phyloP scores from a whole-genome alignment of 2,797 vertebrate genomes.

The Malacoctenus gilli region DNA sequence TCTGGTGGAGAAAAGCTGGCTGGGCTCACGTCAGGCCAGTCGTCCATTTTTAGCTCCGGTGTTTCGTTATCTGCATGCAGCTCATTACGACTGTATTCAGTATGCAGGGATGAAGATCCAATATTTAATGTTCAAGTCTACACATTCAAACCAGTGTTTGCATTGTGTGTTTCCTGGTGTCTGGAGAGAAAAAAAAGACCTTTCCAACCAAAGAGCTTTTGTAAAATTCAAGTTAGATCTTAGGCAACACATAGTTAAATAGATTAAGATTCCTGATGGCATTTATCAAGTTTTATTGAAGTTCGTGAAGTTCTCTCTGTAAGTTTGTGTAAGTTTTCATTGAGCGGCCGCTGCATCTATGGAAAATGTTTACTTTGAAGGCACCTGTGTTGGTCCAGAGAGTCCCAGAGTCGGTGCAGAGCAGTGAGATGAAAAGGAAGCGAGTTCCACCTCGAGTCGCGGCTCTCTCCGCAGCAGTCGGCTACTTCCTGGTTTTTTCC shows the following conservation, averaged over 20 bases:
- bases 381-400: no score
- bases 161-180: slow-evolving; percentile 16
- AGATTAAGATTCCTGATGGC: slow-evolving; percentile 3
- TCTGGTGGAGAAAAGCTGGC: slow-evolving; percentile 19
- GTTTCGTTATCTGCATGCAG: slow-evolving; percentile 7
- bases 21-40: slow-evolving; percentile 19
- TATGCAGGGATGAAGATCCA: slow-evolving; percentile 6
- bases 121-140: slow-evolving; percentile 3
- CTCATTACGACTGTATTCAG: no score
- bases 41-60: not conserved
- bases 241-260: not conserved
- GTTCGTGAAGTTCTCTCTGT: no score
- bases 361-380: no score
- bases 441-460: slow-evolving; percentile 39
- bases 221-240: slow-evolving; percentile 24
- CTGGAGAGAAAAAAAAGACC: no score
- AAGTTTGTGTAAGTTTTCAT: no score
- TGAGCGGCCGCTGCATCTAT: slow-evolving; percentile 11
- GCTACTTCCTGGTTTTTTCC: slow-evolving; percentile 60
- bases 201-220: slow-evolving; percentile 58
- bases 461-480: slow-evolving; percentile 39
- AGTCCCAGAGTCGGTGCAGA: no score
- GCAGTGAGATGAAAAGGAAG: slow-evolving; percentile 41
- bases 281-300: no score
- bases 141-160: slow-evolving; percentile 8